phyloP scores from a whole-genome alignment of 2,888 invertebrate genomes.

The Drosophila acutilabella region DNA sequence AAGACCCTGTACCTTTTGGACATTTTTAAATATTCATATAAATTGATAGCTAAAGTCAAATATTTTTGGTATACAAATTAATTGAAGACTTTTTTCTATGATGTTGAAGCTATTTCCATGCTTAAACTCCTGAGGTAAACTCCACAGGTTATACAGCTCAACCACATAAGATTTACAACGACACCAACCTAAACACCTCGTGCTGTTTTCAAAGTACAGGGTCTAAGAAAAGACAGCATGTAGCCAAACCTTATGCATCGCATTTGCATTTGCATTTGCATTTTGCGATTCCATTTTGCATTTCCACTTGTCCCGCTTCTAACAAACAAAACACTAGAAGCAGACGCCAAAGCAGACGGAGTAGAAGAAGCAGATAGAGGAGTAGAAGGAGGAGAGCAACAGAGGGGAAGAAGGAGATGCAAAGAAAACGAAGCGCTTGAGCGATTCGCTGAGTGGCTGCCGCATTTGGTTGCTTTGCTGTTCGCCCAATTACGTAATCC shows the following conservation, averaged over 20 bases:
- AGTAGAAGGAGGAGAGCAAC: background rate
- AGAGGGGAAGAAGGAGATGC: background rate
- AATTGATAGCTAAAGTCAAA: too few relatives aligned
- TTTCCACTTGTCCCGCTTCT: conserved; percentile 44
- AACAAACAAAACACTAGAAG: conserved; percentile 29
- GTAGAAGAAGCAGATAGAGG: background rate
- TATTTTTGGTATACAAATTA: too few relatives aligned
- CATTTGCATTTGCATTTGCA: conserved; percentile 39
- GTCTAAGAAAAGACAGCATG: conserved; percentile 26
- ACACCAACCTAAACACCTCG: too few relatives aligned
- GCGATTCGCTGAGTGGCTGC: conserved; percentile 65
- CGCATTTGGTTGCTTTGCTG: conserved; percentile 59
- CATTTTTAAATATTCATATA: too few relatives aligned
- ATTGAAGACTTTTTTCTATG: too few relatives aligned
- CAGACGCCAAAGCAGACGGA: conserved; percentile 26
- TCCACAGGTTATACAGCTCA: too few relatives aligned
- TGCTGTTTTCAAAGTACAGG: too few relatives aligned
- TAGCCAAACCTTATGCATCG: conserved; percentile 29
- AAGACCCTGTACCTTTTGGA: too few relatives aligned
- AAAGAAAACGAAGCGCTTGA: conserved; percentile 63
- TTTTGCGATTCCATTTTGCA: conserved; percentile 28
- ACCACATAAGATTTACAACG: too few relatives aligned
- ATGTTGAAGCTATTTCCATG: too few relatives aligned
- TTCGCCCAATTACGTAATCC: conserved; percentile 75
- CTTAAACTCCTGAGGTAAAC: too few relatives aligned